These are phyloP conservation scores for Coenonympha glycerion DNA, from an alignment of 2,888 invertebrate genomes.

Conservation along the genomic window DNA sequence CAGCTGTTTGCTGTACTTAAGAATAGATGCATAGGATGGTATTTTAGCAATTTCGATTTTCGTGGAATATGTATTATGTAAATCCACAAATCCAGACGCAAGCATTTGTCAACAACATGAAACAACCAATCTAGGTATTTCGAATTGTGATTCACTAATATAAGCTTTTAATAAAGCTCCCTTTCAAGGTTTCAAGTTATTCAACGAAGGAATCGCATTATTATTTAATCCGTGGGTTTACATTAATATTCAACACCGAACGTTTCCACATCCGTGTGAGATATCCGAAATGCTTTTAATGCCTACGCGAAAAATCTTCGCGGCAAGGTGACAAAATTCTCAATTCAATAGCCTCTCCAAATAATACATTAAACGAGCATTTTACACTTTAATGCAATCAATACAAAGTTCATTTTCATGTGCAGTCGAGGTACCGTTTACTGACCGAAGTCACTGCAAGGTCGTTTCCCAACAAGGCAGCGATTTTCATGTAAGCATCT, in stretches of 20 bases:
- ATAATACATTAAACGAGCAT: neutral
- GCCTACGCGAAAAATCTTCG: slow-evolving; percentile 29
- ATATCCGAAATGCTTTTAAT: slow-evolving; percentile 33
- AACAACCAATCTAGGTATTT: neutral
- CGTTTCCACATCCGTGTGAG: slow-evolving; percentile 36
- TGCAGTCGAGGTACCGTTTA: neutral
- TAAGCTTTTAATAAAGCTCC: slow-evolving; percentile 2
- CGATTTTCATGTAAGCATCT: slow-evolving; percentile 27
- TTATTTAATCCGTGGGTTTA: slow-evolving; percentile 27
- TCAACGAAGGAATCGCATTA: slow-evolving; percentile 18
- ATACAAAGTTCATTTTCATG: slow-evolving; percentile 2
- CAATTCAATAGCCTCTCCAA: slow-evolving; percentile 7
- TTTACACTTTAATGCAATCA: neutral
- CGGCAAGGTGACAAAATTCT: slow-evolving; percentile 23
- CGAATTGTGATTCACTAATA: neutral
- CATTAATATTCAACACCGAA: slow-evolving; percentile 34
- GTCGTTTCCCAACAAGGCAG: slow-evolving; percentile 32
- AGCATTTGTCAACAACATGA: neutral
- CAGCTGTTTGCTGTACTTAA: too few species aligned
- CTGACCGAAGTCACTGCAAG: slow-evolving; percentile 32
- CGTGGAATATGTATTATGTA: too few species aligned
- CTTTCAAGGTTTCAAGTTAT: slow-evolving; percentile 10
- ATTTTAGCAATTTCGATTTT: too few species aligned
- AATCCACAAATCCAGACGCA: too few species aligned
- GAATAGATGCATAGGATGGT: too few species aligned